Base-by-base conservation (phyloP, 2,797 vertebrate species). In the Takifugu ocellatus region DNA sequence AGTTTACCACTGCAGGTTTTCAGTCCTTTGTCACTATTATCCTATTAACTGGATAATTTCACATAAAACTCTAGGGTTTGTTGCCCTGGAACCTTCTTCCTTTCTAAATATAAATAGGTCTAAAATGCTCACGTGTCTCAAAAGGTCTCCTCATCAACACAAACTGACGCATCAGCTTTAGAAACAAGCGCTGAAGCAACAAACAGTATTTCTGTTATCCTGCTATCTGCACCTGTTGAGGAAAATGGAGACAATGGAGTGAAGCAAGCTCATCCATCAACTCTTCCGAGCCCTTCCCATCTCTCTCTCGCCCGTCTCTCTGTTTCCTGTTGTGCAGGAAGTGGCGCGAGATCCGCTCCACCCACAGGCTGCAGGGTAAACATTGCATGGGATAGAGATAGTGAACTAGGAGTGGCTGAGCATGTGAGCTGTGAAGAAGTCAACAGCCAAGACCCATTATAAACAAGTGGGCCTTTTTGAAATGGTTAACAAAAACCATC, bases 281-380 rank as follows among this genome's bases (percentile, higher is more conserved):
- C 78, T 79, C 68, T 69, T 78, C 49, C 36, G 59, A 81, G 66
- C 77, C 75, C 66, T 74, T 78, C 81, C 80, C 74, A 61, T 69
- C 79, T 48, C 46, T 70, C 69, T 63, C 62, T 66, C 15, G 24
- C 72, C 54, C 61, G 50, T 71, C 63, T 73, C 75, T 59, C 72
- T 63, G 72, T 75, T 87, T 90, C 88, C 88, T 90, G 87, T 88
- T 89, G 83, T 84, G 79, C 76, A 87, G 89, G 89, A 91, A 87
- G 79, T 56, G 2, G 39, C 47, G 68, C 66, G 44, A 58, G 76
- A 79, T 74, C 76, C 72, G 26, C 86, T 78, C 84, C 83, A 81
- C 84, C 85, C 81, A 77, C 72, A 69, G 48, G 63, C 58, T 25
- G 21, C 5, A 79, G 57, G 57, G 70, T 83, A 82, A 84, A 83